Conservation (phyloP, 2,113 vertebrate species). For the Astur gentilis region DNA sequence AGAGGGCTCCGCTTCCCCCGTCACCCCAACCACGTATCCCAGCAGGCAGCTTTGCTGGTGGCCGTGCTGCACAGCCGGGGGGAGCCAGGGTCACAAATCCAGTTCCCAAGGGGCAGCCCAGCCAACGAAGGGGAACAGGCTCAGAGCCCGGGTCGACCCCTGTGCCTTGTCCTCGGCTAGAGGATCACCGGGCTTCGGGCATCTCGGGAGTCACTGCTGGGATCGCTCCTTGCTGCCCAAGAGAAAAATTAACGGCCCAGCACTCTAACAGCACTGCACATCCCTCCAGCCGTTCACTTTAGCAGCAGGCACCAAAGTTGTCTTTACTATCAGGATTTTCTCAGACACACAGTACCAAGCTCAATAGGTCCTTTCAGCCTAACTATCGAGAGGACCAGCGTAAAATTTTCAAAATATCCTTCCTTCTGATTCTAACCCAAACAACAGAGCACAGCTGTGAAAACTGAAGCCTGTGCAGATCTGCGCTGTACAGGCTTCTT, state of each 20-base stretch:
- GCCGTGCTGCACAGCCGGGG: not conserved
- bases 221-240: fast-evolving
- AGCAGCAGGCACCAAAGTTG: not conserved
- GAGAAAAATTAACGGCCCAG: not conserved
- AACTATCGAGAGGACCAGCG: not conserved
- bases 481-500: not conserved
- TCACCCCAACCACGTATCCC: not conserved
- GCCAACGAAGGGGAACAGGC: not conserved
- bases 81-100: not conserved
- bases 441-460: slow-evolving; percentile 58
- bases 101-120: not conserved
- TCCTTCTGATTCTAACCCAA: slow-evolving; percentile 50
- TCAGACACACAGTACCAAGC: not conserved
- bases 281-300: not conserved
- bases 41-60: not conserved
- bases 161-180: not conserved
- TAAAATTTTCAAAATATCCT: slow-evolving; percentile 32
- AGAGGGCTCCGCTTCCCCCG: not conserved
- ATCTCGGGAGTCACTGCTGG: not conserved
- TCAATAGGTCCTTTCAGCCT: slow-evolving; percentile 25
- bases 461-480: slow-evolving; percentile 20
- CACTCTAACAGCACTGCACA: not conserved
- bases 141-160: not conserved
- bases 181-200: fast-evolving
- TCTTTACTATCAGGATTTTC: not conserved